Evolutionary conservation across 1,140 invertebrate genomes (phyloP), one percentile per base, ranked within the genome.

Genomic region (Cyclargus thomasi): DNA sequence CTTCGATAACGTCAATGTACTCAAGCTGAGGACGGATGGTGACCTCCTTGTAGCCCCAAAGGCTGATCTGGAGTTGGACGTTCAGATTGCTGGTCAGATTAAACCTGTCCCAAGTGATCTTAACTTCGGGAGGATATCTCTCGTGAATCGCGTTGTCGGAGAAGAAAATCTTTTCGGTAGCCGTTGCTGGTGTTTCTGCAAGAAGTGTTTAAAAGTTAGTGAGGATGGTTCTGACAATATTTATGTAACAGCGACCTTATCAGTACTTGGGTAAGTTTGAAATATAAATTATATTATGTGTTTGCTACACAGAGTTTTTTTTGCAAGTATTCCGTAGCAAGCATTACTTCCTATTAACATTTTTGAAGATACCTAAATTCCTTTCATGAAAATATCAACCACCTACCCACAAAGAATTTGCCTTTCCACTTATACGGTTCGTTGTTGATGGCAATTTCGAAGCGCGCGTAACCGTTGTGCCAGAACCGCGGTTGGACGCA

Each of bases 351-450:
- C n/a, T n/a, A n/a, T n/a, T n/a, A n/a, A n/a, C n/a, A n/a, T n/a
- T n/a, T n/a, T n/a, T n/a, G n/a, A n/a, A n/a, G n/a, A n/a, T n/a
- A n/a, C n/a, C n/a, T n/a, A n/a, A n/a, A n/a, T n/a, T n/a, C n/a
- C n/a, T n/a, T n/a, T n/a, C n/a, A n/a, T n/a, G n/a, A n/a, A n/a
- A n/a, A n/a, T n/a, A n/a, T n/a, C n/a, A n/a, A n/a, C n/a, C n/a
- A 66, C 92, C 93, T 92, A 97, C 96, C 96, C 62, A 98, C 95
- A 82, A 97, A 97, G 86, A 95, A 98, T 92, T 94, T 95, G 76
- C 97, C 97, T 78, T 97, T 97, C 96, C 97, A 99, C 75, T 97
- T 95, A 82, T 94, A 97, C 20, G 93, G 93, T 75, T 95, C 95
- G 53, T 94, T 95, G 66, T 96, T 96, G 59, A 98, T 94, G 3